These are phyloP conservation scores for Heliconius melpomene DNA, from an alignment of 1,140 invertebrate genomes.

Conservation along the genomic window DNA sequence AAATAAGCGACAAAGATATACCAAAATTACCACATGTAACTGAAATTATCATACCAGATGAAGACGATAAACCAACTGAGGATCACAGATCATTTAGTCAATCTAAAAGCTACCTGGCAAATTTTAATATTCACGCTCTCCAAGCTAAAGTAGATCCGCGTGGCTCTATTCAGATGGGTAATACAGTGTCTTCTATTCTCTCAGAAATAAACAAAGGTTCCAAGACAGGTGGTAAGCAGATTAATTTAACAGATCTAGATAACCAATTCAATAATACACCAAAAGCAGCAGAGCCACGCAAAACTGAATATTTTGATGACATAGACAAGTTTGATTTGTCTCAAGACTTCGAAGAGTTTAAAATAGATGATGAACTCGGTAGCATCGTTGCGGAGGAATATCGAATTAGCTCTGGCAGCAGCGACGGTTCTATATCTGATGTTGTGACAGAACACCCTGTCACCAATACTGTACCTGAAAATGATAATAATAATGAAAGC, in stretches of 20 bases:
- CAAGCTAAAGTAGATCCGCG: constrained; percentile 77
- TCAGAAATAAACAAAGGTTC: constrained; percentile 82
- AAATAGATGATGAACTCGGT: constrained; percentile 88
- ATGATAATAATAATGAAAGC: constrained; percentile 48
- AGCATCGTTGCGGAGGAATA: constrained; percentile 81
- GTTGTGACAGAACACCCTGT: constrained; percentile 71
- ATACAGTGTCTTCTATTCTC: constrained; percentile 83
- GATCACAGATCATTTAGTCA: constrained; percentile 60
- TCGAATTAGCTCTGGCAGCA: constrained; percentile 80
- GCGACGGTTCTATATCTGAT: constrained; percentile 83
- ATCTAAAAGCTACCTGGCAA: constrained; percentile 67
- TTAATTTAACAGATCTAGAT: constrained; percentile 74
- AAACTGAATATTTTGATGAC: constrained; percentile 74
- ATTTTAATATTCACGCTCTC: constrained; percentile 68
- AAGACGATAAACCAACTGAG: constrained; percentile 77
- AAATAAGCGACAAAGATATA: constrained; percentile 82
- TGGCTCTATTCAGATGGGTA: constrained; percentile 82
- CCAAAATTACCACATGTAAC: constrained; percentile 84
- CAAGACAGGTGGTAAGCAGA: constrained; percentile 67
- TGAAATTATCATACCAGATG: constrained; percentile 83
- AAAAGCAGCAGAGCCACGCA: constrained; percentile 61
- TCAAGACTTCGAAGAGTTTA: constrained; percentile 91
- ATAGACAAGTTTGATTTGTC: constrained; percentile 85
- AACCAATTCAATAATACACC: constrained; percentile 67
- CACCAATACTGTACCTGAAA: constrained; percentile 59